Conservation (phyloP, 1,140 invertebrate species). For the Drosophila neocordata region DNA sequence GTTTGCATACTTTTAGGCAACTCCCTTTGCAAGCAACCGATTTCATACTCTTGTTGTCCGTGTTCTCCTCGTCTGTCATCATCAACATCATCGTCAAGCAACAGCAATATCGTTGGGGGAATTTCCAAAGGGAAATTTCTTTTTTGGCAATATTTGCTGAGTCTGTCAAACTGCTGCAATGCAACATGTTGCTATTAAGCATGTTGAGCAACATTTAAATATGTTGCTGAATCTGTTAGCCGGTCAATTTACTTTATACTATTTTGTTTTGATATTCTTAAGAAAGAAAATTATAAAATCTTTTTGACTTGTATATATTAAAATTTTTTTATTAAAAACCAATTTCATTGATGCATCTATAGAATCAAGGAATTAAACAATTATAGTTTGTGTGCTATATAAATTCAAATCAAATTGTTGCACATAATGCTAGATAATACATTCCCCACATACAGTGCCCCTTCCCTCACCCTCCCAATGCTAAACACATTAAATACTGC, state of each 20-base stretch:
- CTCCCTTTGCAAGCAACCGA: constrained; percentile 1
- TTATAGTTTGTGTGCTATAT: constrained; percentile 14
- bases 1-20: constrained; percentile 47
- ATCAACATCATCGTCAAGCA: neutral
- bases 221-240: constrained; percentile 36
- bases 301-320: too few species aligned
- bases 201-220: constrained; percentile 30
- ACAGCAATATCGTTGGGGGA: neutral
- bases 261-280: neutral
- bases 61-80: constrained; percentile 13
- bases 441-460: neutral
- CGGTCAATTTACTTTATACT: neutral
- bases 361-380: too few species aligned
- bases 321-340: too few species aligned
- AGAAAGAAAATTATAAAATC: too few species aligned
- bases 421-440: constrained; percentile 29
- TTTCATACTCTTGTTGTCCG: neutral
- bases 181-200: constrained; percentile 41
- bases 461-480: neutral
- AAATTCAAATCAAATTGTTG: neutral
- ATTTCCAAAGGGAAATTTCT: constrained; percentile 26
- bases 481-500: too few species aligned
- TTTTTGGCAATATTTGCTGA: constrained; percentile 40
- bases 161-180: constrained; percentile 43
- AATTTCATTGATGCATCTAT: too few species aligned